Conservation (phyloP, 2,797 vertebrate species). For the Acanthiza pusilla region DNA sequence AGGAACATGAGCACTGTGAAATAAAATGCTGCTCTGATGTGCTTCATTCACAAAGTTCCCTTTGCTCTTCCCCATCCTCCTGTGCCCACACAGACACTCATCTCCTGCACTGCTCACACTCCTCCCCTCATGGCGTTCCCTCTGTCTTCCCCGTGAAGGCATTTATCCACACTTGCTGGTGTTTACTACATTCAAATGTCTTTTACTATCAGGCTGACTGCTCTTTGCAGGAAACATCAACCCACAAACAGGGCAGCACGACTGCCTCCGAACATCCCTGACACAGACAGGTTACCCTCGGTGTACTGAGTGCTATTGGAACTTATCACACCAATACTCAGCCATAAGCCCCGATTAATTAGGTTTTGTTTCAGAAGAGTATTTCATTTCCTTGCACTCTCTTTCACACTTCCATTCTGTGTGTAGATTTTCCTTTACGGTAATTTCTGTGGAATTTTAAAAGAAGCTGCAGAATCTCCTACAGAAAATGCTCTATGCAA, state of each 20-base stretch:
- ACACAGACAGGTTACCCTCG: not conserved
- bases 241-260: fast-evolving
- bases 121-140: not conserved
- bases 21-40: not conserved
- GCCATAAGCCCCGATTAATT: fast-evolving
- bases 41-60: not conserved
- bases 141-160: not conserved
- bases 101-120: not conserved
- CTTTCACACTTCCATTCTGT: not conserved
- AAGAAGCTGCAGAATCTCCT: not conserved
- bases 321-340: fast-evolving
- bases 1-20: not conserved
- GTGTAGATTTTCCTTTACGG: not conserved
- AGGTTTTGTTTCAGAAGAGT: not conserved
- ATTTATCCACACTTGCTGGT: fast-evolving
- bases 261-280: not conserved
- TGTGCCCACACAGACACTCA: not conserved
- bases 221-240: not conserved
- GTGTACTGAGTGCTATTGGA: not conserved
- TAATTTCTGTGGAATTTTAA: not conserved
- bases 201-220: not conserved
- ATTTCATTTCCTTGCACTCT: not conserved
- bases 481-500: not conserved
- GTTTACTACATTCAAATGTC: not conserved
- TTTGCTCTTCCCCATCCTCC: not conserved